A percentile compares a stretch with the other conserved stretches of the same genome.
Evolutionary conservation across 2,888 invertebrate species (phyloP).

Genomic region (Neocrepidodera transversa): DNA sequence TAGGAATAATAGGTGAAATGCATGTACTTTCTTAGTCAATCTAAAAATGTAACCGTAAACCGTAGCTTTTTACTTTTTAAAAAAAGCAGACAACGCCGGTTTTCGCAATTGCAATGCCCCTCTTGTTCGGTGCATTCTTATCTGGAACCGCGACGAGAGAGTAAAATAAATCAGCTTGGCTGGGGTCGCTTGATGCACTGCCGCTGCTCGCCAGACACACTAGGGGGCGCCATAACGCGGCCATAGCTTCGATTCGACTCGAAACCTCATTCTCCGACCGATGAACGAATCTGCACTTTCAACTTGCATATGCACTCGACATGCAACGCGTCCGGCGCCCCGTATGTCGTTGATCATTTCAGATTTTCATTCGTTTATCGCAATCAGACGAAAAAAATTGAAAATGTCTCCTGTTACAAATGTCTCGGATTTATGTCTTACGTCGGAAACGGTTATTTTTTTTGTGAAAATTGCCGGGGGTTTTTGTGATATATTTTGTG

Average conservation of each 20-base stretch:
- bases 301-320: slow-evolving; percentile 34
- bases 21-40: too few relatives aligned
- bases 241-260: slow-evolving; percentile 28
- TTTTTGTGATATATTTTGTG: slow-evolving; percentile 14
- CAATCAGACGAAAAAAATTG: background rate
- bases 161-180: slow-evolving; percentile 30
- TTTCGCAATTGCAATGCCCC: slow-evolving; percentile 17
- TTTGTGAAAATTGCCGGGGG: slow-evolving; percentile 8
- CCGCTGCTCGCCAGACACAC: slow-evolving; percentile 36
- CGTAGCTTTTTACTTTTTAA: too few relatives aligned
- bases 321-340: slow-evolving; percentile 22
- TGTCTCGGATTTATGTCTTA: background rate
- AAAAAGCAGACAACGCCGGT: too few relatives aligned
- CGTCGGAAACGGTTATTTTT: background rate
- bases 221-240: slow-evolving; percentile 35
- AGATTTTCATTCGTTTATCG: slow-evolving; percentile 5
- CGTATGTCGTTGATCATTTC: slow-evolving; percentile 21
- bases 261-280: slow-evolving; percentile 13
- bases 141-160: slow-evolving; percentile 17
- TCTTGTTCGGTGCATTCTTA: slow-evolving; percentile 21
- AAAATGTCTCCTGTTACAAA: slow-evolving; percentile 7
- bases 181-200: slow-evolving; percentile 32
- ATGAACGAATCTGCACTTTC: slow-evolving; percentile 32
- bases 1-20: too few relatives aligned
- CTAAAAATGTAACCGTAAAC: too few relatives aligned